Percentiles rank a stretch among this genome's conserved stretches.
These are phyloP conservation scores for Aphis gossypii DNA, from an alignment of 1,140 invertebrate genomes.

Conservation along the genomic window DNA sequence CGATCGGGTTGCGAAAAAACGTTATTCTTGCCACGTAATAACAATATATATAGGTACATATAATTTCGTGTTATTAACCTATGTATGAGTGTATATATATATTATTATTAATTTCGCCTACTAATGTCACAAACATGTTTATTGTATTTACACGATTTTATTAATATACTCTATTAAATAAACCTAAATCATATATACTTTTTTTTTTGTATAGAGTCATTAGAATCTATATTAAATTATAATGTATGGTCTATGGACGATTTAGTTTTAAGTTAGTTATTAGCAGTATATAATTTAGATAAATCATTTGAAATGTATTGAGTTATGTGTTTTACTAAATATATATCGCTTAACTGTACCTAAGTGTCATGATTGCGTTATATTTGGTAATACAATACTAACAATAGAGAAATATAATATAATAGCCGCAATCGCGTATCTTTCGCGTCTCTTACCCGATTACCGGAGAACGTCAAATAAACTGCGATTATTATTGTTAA, in stretches of 20 bases:
- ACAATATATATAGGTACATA: neutral
- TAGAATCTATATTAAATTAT: slow-evolving; percentile 13
- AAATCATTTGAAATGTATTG: neutral
- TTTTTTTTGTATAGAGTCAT: neutral
- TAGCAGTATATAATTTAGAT: neutral
- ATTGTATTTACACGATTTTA: slow-evolving; percentile 10
- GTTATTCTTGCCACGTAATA: neutral
- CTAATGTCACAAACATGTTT: neutral
- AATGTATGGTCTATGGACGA: neutral
- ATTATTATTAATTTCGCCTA: neutral
- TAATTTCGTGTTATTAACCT: neutral
- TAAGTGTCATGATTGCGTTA: neutral
- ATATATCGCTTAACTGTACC: neutral
- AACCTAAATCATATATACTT: neutral
- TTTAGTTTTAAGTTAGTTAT: neutral
- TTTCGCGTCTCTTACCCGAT: neutral
- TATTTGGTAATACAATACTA: neutral
- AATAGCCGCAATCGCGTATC: neutral
- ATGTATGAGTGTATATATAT: neutral
- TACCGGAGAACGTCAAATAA: neutral
- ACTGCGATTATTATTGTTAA: neutral
- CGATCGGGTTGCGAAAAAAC: neutral
- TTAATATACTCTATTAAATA: neutral
- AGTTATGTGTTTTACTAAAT: neutral
- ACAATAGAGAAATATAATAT: neutral